Evolutionary conservation across 92 coral and sea anemone genomes (phyloP), one percentile per base, ranked within the genome.

Genomic region (Hydrozoanthus gracilis): DNA sequence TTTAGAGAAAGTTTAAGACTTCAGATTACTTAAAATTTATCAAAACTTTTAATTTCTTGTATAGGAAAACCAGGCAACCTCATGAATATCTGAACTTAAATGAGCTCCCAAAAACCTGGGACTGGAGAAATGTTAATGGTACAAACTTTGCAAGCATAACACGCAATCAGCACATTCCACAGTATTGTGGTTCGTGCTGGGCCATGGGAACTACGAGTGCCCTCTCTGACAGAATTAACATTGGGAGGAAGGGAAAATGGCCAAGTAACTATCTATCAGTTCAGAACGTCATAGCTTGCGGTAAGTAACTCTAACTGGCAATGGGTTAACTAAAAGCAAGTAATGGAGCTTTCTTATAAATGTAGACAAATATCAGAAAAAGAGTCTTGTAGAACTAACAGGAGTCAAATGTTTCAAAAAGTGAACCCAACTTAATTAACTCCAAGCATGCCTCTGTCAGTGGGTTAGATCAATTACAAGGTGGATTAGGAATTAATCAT

Each of bases 141-240:
- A 88, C 85, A 45, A 96, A 95, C 95, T 95, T 72, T 93, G 99
- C 93, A 16, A 96, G 99, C 80, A 95, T 91, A 46, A 91, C 97
- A 46, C 95, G 99, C 16, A 97, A 97, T 82, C 99, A 97, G 71
- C 99, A 97, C 78, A 92, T 96, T 55, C 99, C 99, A 83, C 99
- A 95, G 84, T 97, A 97, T 68, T 97, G 99, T 78, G 99, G 99
- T 58, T 97, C 99, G 2, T 97, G 99, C 68, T 97, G 98, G 99
- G 99, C 99, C 13, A 90, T 89, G 83, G 99, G 99, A 5, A 97
- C 97, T 6, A 97, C 99, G 44, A 97, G 99, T 86, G 98, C 99
- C 12, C 68, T 97, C 87, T 91, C 99, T 8, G 99, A 97, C 71
- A 88, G 97, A 77, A 95, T 96, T 71, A 96, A 96, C 79, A 96